Evolutionary conservation across 2,113 vertebrate species (phyloP).

Genomic region (Tyto alba): DNA sequence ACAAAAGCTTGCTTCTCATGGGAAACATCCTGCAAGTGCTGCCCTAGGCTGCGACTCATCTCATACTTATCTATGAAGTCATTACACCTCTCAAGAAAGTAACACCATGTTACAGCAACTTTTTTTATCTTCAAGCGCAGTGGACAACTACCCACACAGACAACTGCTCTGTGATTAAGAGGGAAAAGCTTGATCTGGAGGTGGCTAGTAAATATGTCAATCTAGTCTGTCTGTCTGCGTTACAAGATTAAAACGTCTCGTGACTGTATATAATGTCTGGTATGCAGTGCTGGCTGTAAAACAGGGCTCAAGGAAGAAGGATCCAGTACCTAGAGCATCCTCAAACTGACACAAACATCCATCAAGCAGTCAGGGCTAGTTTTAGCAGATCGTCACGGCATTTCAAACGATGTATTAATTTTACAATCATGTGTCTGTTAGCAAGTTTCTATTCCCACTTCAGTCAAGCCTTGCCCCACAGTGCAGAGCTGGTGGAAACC

Average conservation of each 20-base stretch:
- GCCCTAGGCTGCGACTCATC: constrained; percentile 63
- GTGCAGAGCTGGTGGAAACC: neutral
- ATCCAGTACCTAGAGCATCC: neutral
- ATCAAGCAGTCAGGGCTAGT: neutral
- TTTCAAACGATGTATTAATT: neutral
- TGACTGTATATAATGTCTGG: constrained; percentile 1
- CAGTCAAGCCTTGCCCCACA: neutral
- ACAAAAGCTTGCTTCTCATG: constrained; percentile 53
- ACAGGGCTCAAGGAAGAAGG: neutral
- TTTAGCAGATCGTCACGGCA: neutral
- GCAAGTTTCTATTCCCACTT: constrained; percentile 37
- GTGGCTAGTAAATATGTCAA: neutral
- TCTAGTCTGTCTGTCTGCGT: neutral
- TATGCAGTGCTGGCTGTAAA: neutral
- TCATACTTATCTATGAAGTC: constrained; percentile 53
- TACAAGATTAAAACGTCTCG: neutral
- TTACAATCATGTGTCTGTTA: neutral
- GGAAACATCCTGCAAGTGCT: constrained; percentile 49
- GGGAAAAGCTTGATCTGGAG: neutral
- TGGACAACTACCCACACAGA: neutral
- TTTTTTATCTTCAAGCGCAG: neutral
- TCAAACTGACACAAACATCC: constrained; percentile 2
- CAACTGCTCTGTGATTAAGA: neutral
- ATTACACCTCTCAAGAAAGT: constrained; percentile 54
- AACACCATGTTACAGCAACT: neutral